A percentile compares a stretch with the other conserved stretches of the same genome.
Evolutionary conservation across 2,797 vertebrate genomes (phyloP).

Genomic region (Arnoldichthys spilopterus): DNA sequence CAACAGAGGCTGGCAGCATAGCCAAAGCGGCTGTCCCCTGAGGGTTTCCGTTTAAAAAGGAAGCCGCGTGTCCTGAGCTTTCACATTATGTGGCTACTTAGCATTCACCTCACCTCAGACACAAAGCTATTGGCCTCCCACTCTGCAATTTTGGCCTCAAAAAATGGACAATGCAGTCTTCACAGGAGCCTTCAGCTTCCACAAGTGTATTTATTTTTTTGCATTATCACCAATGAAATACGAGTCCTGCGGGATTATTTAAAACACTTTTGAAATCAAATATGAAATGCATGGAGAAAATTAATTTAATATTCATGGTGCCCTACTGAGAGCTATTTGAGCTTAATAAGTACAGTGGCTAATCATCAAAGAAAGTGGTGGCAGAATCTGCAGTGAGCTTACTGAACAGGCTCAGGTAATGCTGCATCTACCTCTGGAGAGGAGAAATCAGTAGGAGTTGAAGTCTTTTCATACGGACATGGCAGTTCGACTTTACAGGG

Average conservation of each 20-base stretch:
- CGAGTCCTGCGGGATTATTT: background rate
- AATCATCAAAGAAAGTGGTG: conserved; percentile 29
- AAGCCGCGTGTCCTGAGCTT: conserved; percentile 22
- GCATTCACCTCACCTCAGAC: conserved; percentile 55
- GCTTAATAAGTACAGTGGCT: conserved; percentile 37
- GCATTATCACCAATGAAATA: background rate
- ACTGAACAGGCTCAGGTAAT: background rate
- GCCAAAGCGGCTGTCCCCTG: conserved; percentile 17
- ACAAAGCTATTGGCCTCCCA: conserved; percentile 12
- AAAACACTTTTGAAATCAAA: conserved; percentile 36
- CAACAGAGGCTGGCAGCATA: conserved; percentile 19
- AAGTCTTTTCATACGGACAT: background rate
- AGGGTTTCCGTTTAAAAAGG: conserved; percentile 39
- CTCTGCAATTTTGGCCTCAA: conserved; percentile 46
- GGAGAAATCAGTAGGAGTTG: background rate
- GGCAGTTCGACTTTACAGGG: background rate
- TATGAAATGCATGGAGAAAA: conserved; percentile 35
- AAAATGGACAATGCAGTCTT: conserved; percentile 34
- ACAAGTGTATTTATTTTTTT: background rate
- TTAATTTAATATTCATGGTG: conserved; percentile 28
- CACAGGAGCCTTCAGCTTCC: background rate
- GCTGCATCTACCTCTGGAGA: background rate
- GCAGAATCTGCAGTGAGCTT: background rate
- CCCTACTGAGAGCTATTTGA: conserved; percentile 19
- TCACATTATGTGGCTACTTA: conserved; percentile 46